These are phyloP conservation scores for Cyrtonyx montezumae DNA, from an alignment of 2,113 vertebrate genomes.

Conservation along the genomic window DNA sequence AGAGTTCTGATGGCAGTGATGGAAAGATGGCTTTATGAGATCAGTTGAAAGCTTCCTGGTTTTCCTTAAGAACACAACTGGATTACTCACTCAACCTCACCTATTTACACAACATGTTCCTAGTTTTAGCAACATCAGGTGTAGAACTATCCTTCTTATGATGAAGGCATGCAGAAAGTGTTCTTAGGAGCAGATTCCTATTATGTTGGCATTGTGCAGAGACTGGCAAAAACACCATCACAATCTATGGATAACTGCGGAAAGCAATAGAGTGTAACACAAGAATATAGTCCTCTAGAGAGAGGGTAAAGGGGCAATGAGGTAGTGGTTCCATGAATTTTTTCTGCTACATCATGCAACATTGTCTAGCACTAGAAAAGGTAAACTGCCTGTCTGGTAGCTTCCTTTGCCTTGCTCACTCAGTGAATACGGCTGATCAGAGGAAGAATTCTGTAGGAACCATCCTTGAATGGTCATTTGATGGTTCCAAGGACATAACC, in stretches of 20 bases:
- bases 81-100: not conserved
- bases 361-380: not conserved
- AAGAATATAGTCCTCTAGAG: not conserved
- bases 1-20: conserved; percentile 21
- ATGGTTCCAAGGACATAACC: not conserved
- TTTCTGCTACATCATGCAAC: not conserved
- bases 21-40: not conserved
- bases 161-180: not conserved
- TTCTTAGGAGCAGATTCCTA: not conserved
- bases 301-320: accelerated
- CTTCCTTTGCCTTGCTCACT: not conserved
- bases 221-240: not conserved
- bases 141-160: not conserved
- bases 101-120: not conserved
- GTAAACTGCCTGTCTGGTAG: not conserved
- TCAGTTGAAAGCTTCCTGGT: not conserved
- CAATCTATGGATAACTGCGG: not conserved
- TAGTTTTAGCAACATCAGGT: not conserved
- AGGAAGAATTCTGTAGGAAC: not conserved
- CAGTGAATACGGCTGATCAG: not conserved
- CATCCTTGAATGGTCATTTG: not conserved
- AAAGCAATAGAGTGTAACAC: not conserved
- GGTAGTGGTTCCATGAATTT: not conserved
- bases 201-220: not conserved
- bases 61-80: not conserved